A percentile compares a stretch with the other conserved stretches of the same genome.
Evolutionary conservation across 2,888 invertebrate species (phyloP).

Genomic region (Nomada ferruginata): DNA sequence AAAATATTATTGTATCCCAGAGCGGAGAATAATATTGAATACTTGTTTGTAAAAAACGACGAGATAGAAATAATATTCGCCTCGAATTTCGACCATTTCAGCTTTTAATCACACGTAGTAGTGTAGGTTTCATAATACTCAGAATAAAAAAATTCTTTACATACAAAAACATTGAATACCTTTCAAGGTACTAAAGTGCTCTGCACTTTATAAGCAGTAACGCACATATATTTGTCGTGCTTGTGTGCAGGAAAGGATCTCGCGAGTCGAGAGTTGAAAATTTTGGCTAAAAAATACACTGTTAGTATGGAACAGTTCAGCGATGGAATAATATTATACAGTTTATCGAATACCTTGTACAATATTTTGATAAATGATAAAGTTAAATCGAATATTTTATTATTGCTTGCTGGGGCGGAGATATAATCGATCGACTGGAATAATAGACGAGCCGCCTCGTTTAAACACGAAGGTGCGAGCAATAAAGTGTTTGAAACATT

Average conservation of each 20-base stretch:
- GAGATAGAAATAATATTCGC: too few species aligned
- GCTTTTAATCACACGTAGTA: too few species aligned
- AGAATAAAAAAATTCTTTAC: too few species aligned
- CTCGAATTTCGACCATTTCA: too few species aligned
- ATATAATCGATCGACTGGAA: background rate
- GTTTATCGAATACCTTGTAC: background rate
- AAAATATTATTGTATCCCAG: too few species aligned
- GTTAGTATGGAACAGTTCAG: background rate
- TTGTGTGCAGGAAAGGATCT: background rate
- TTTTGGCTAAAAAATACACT: background rate
- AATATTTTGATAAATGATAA: background rate
- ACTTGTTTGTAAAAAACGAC: too few species aligned
- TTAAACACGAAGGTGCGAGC: background rate
- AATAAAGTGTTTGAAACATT: background rate
- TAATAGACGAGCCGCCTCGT: background rate
- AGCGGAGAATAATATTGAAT: too few species aligned
- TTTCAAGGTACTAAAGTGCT: too few species aligned
- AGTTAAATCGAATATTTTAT: background rate
- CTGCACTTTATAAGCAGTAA: too few species aligned
- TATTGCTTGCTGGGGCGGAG: background rate
- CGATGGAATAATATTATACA: background rate
- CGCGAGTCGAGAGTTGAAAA: background rate
- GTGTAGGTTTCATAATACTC: too few species aligned
- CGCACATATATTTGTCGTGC: background rate
- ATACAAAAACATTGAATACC: too few species aligned